phyloP scores from a whole-genome alignment of 2,113 vertebrate species.

The Patagioenas fasciata region DNA sequence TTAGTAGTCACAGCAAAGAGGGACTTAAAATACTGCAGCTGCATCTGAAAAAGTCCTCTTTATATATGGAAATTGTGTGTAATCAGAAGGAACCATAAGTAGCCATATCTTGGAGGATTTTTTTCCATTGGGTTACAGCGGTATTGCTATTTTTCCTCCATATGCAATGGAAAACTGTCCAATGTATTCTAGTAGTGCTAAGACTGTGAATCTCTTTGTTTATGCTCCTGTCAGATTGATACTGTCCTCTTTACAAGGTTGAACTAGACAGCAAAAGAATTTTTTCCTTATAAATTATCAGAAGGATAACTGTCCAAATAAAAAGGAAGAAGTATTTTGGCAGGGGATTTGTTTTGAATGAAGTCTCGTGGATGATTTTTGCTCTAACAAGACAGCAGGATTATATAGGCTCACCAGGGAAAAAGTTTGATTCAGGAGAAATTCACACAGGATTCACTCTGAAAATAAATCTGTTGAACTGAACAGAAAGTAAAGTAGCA shows the following conservation, averaged over 20 bases:
- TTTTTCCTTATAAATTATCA: conserved; percentile 2
- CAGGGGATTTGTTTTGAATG: conserved; percentile 35
- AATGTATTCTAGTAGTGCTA: background rate
- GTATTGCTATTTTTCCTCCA: background rate
- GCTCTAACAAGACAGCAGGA: conserved; percentile 57
- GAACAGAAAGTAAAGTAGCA: conserved; percentile 45
- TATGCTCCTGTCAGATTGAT: background rate
- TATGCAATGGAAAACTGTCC: background rate
- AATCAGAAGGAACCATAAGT: background rate
- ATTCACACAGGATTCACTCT: conserved; percentile 57
- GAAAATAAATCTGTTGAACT: conserved; percentile 49
- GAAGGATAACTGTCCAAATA: conserved; percentile 31
- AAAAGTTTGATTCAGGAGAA: conserved; percentile 60
- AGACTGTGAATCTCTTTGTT: background rate
- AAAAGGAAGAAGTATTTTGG: conserved; percentile 21
- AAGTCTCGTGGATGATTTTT: conserved; percentile 57
- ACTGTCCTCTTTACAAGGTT: conserved; percentile 19
- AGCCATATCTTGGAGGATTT: background rate
- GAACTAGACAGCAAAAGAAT: background rate
- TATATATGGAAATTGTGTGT: background rate
- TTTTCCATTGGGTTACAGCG: background rate
- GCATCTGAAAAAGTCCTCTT: background rate
- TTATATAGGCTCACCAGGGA: conserved; percentile 61
- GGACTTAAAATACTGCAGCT: background rate
- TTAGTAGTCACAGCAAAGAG: background rate